Evolutionary conservation across 2,113 vertebrate species (phyloP).

Genomic region (Gymnogyps californianus): DNA sequence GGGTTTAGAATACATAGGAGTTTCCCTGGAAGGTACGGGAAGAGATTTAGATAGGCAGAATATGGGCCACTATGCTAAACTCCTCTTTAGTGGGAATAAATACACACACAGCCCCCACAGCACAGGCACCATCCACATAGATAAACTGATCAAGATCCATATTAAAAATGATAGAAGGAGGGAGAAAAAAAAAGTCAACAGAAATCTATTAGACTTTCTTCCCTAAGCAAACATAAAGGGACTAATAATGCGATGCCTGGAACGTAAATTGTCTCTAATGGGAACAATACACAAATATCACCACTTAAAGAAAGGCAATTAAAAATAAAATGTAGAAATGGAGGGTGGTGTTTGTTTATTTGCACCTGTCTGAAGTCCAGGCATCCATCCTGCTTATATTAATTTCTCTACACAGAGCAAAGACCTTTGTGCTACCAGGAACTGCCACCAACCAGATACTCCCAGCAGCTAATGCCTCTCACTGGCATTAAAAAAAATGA

Average conservation of each 20-base stretch:
- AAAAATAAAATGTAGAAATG: conserved; percentile 11
- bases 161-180: conserved; percentile 45
- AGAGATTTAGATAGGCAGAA: neutral
- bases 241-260: conserved; percentile 46
- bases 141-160: neutral
- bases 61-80: neutral
- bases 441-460: neutral
- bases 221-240: conserved; percentile 64
- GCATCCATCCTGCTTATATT: neutral
- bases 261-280: conserved; percentile 61
- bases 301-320: conserved; percentile 63
- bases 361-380: neutral
- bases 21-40: neutral
- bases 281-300: conserved; percentile 58
- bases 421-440: neutral
- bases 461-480: neutral
- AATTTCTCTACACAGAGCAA: neutral
- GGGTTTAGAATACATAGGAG: neutral
- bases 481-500: accelerated
- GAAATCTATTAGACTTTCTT: conserved; percentile 57
- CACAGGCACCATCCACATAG: neutral
- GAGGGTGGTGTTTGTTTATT: neutral
- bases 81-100: neutral
- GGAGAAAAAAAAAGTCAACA: conserved; percentile 40
- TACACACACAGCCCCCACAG: neutral